Base-by-base conservation (phyloP, 2,888 invertebrate genomes). In the Oscheius sp. region DNA sequence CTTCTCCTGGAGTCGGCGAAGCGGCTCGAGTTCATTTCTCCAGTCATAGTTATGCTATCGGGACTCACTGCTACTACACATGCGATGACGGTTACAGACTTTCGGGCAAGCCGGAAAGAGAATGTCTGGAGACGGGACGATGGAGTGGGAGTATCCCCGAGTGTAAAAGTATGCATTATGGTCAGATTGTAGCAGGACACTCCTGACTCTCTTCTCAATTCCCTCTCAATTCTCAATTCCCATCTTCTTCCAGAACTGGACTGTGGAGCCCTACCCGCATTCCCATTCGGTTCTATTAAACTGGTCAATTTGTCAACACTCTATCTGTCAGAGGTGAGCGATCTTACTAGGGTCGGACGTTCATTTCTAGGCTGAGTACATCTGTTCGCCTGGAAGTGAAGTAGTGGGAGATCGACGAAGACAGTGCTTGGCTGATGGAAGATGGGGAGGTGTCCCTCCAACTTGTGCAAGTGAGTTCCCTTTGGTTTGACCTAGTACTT, bases 1-100 rank as follows among this genome's bases (percentile, higher is more conserved):
- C 85, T 21, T 83, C 82, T 35, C 86, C 86, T 0, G 86, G 86
- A 0, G 85, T 86, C 0, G 82, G 84, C 13, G 85, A 81, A 42
- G 81, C 83, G 7, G 81, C 84, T 4, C 77, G 82, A 51, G 86
- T 86, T 2, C 79, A 79, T 7, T 86, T 86, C 68, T 86, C 85
- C 0, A 81, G 82, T 32, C 83, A 86, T 66, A 81, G 84, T 4
- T 86, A 85, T 70, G 84, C 85, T 2, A 84, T 85, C 42, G 86
- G 86, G 57, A 86, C 86, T 0, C 73, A 79, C 33, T 84, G 85
- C 63, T 85, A 76, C 62, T 86, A 86, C 76, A 82, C 85, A 9
- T 86, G 86, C 74, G 85, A 86, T 74, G 73, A 80, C 13, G 86
- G 86, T 11, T 73, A 77, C 58, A 21, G 79, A 42, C 42, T 80